Base-by-base conservation (phyloP, 1,140 invertebrate genomes). In the Lasioglossum baleicum region DNA sequence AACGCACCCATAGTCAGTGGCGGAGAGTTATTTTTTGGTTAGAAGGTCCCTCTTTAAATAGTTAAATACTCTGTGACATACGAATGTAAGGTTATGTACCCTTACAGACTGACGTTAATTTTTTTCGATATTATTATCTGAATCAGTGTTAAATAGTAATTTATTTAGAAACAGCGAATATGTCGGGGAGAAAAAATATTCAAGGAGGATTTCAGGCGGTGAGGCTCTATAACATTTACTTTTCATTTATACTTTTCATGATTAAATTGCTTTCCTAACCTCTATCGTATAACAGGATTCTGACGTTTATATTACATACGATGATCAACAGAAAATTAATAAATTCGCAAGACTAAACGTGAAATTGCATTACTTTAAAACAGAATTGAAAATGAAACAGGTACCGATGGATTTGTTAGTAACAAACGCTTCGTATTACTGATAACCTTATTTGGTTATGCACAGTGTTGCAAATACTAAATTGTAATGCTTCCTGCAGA, bases 251-350 rank as follows among this genome's bases (percentile, higher is more conserved):
- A 53, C n/a, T 60, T 73, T 40, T 15, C 35, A 40, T 35, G 65
- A 51, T 77, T 61, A 72, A 66, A 68, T 20, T 79, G 73, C n/a
- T 22, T 11, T 58, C 80, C 13, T 76, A 63, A 82, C 83, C 61
- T 86, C 40, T 35, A 22, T 60, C 26, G 10, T 26, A 20, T 93
- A 95, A 75, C 87, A 97, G 96, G 97, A 98, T 88, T 96, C 96
- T 72, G 98, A 99, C 94, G 97, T 98, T 75, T 96, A 98, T 90
- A 98, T 99, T 83, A 98, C 98, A 7, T 98, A 95, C 90, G 98
- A 99, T 93, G 98, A 99, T 94, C 99, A 99, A 93, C 97, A 98
- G 89, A 98, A 98, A 94, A 99, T 99, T 81, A 99, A 99, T 91
- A 96, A 96, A 92, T 99, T 99, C 94, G 98, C 99, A 6, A 94